phyloP scores from a whole-genome alignment of 1,140 invertebrate genomes.

The Sycobia sp. region DNA sequence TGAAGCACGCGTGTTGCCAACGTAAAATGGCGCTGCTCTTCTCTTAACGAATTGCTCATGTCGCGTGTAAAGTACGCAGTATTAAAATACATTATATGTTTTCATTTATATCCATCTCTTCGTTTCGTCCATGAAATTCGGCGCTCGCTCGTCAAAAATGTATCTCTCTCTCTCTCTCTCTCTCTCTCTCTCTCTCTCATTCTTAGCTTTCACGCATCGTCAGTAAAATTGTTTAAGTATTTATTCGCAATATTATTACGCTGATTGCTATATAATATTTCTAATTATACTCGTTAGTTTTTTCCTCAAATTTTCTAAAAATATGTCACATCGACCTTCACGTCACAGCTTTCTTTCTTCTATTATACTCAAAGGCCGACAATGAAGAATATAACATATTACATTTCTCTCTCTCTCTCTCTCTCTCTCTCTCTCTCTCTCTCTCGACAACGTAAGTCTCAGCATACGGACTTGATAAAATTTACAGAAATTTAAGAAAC shows the following conservation, averaged over 20 bases:
- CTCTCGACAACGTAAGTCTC: too few species aligned
- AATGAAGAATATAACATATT: constrained; percentile 33
- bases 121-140: background rate
- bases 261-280: constrained; percentile 37
- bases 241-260: constrained; percentile 31
- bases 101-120: background rate
- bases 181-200: too few species aligned
- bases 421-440: too few species aligned
- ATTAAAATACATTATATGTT: constrained; percentile 47
- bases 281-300: too few species aligned
- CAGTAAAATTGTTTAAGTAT: background rate
- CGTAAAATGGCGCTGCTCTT: too few species aligned
- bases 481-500: too few species aligned
- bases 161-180: too few species aligned
- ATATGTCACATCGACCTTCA: constrained; percentile 42
- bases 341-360: background rate
- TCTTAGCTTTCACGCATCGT: background rate
- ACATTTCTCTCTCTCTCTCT: too few species aligned
- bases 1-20: too few species aligned
- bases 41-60: too few species aligned
- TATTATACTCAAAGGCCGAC: background rate
- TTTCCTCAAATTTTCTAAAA: constrained; percentile 51
- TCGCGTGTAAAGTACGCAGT: constrained; percentile 28
- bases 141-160: too few species aligned
- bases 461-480: too few species aligned